phyloP scores from a whole-genome alignment of 2,888 invertebrate genomes.

The Blomia tropicalis region DNA sequence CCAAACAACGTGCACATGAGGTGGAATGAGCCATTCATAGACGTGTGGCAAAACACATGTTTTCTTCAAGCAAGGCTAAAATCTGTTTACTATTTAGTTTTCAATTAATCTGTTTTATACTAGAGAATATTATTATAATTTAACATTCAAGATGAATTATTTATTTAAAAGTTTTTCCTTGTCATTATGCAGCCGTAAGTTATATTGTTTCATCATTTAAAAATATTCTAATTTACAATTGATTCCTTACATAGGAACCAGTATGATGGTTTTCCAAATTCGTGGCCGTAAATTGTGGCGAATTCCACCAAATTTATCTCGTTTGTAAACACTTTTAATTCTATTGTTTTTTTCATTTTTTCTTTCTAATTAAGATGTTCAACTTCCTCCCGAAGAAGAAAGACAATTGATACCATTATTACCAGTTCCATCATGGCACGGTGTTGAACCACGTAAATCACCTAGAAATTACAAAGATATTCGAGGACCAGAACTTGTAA shows the following conservation, averaged over 20 bases:
- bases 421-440: conserved; percentile 26
- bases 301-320: background rate
- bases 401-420: conserved; percentile 26
- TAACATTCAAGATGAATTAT: background rate
- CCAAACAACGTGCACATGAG: no score
- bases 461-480: conserved; percentile 22
- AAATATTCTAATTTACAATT: no score
- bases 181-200: background rate
- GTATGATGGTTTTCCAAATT: background rate
- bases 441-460: conserved; percentile 19
- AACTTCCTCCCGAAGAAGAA: conserved; percentile 27
- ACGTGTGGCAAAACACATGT: no score
- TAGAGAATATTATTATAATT: no score
- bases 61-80: no score
- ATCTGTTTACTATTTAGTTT: no score
- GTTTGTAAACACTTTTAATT: background rate
- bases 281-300: conserved; percentile 22
- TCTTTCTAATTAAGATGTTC: conserved; percentile 25
- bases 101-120: no score
- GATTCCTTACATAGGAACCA: no score
- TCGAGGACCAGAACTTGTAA: conserved; percentile 68
- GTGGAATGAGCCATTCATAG: no score
- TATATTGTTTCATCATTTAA: background rate
- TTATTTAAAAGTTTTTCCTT: background rate
- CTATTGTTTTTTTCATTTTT: background rate